Evolutionary conservation across 2,113 vertebrate genomes (phyloP).

Genomic region (Rhagologus leucostigma): DNA sequence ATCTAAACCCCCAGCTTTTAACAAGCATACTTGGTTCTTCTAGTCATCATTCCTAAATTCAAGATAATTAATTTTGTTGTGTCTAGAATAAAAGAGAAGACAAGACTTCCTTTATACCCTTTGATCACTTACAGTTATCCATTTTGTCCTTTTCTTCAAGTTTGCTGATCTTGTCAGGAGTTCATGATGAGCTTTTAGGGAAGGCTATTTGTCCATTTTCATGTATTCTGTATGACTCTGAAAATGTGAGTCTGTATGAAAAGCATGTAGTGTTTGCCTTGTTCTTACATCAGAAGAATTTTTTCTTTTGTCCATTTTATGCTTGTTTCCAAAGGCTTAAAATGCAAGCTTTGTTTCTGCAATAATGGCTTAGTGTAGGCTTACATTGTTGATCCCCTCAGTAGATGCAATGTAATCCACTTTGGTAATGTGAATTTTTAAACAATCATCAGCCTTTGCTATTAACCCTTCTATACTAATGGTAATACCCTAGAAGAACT

Average conservation of each 20-base stretch:
- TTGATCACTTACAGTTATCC: slow-evolving; percentile 50
- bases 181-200: slow-evolving; percentile 67
- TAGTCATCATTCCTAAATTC: background rate
- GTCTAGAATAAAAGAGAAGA: slow-evolving; percentile 22
- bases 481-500: slow-evolving; percentile 70
- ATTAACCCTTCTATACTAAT: slow-evolving; percentile 82
- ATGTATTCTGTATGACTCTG: slow-evolving; percentile 61
- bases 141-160: slow-evolving; percentile 44
- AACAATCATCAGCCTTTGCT: slow-evolving; percentile 78
- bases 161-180: slow-evolving; percentile 62
- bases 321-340: slow-evolving; percentile 85
- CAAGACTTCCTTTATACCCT: slow-evolving; percentile 37
- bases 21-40: background rate
- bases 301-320: slow-evolving; percentile 85
- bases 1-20: background rate
- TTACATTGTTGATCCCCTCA: slow-evolving; percentile 84
- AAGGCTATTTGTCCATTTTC: slow-evolving; percentile 67
- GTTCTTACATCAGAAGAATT: slow-evolving; percentile 85
- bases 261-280: slow-evolving; percentile 80
- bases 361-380: slow-evolving; percentile 83
- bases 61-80: slow-evolving; percentile 11
- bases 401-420: slow-evolving; percentile 87
- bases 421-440: slow-evolving; percentile 88
- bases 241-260: slow-evolving; percentile 75
- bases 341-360: slow-evolving; percentile 89